phyloP scores from a whole-genome alignment of 2,797 vertebrate species.

The Pipistrellus pygmaeus region DNA sequence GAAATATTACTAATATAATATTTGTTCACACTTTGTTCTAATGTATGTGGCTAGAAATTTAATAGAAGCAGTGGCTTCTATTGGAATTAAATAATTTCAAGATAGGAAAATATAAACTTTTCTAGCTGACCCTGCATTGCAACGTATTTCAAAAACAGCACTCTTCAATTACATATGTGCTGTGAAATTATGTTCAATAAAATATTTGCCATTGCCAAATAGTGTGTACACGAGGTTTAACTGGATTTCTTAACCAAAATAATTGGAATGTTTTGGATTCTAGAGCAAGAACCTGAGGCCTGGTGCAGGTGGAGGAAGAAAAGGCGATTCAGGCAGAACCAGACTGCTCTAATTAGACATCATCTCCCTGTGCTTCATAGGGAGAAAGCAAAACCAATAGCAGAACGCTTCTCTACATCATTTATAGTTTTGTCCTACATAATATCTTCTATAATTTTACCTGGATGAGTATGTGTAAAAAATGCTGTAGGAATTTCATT shows the following conservation, averaged over 20 bases:
- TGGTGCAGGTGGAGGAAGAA: neutral
- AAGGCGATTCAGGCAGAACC: neutral
- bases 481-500: neutral
- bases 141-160: slow-evolving; percentile 32
- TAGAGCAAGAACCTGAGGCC: neutral
- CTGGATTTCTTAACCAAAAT: neutral
- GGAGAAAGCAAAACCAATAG: neutral
- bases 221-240: neutral
- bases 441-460: neutral
- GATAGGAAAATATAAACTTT: neutral
- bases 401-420: neutral
- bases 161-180: neutral
- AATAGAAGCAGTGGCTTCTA: neutral
- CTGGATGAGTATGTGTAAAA: neutral
- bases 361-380: neutral
- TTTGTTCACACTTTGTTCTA: neutral
- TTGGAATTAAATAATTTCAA: slow-evolving; percentile 20
- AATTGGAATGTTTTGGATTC: neutral
- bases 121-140: neutral
- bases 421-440: slow-evolving; percentile 4
- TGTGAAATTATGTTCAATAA: neutral
- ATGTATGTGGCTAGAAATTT: neutral
- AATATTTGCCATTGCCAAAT: neutral
- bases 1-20: neutral
- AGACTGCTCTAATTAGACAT: neutral